phyloP scores from a whole-genome alignment of 1,140 invertebrate species.

The Zaprionus tsacasi region DNA sequence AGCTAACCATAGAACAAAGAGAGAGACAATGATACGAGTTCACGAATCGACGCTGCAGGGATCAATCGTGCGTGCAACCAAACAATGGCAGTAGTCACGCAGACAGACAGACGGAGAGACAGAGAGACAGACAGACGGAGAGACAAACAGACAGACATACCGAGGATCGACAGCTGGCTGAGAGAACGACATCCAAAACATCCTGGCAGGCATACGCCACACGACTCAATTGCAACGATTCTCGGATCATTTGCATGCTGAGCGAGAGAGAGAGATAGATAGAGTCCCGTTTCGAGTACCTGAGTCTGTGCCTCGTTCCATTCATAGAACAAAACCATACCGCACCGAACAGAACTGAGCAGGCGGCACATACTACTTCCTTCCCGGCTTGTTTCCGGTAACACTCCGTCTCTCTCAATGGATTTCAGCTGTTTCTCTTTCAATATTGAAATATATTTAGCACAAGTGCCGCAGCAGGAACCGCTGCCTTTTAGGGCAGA shows the following conservation, averaged over 20 bases:
- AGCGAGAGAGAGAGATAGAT: too few relatives aligned
- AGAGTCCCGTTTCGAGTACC: constrained; percentile 33
- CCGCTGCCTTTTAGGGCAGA: neutral
- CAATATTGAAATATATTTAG: constrained; percentile 57
- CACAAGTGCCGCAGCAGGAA: constrained; percentile 43
- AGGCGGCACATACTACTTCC: constrained; percentile 27
- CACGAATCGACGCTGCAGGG: constrained; percentile 4
- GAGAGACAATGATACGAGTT: neutral
- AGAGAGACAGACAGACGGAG: neutral
- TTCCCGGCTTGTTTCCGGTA: constrained; percentile 51
- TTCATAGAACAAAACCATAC: constrained; percentile 13
- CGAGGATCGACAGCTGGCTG: constrained; percentile 41
- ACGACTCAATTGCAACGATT: constrained; percentile 41
- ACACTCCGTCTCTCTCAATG: constrained; percentile 24
- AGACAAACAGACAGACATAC: neutral
- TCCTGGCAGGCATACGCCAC: constrained; percentile 35
- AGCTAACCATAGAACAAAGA: neutral
- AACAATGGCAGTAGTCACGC: constrained; percentile 3
- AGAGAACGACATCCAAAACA: neutral
- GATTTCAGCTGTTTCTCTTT: constrained; percentile 52
- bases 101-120: neutral
- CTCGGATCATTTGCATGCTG: constrained; percentile 50
- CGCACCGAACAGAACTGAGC: too few relatives aligned
- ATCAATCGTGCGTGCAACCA: constrained; percentile 37
- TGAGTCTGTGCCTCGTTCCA: constrained; percentile 22